Conservation (phyloP, 2,888 invertebrate genomes). For the Lobophora halterata region DNA sequence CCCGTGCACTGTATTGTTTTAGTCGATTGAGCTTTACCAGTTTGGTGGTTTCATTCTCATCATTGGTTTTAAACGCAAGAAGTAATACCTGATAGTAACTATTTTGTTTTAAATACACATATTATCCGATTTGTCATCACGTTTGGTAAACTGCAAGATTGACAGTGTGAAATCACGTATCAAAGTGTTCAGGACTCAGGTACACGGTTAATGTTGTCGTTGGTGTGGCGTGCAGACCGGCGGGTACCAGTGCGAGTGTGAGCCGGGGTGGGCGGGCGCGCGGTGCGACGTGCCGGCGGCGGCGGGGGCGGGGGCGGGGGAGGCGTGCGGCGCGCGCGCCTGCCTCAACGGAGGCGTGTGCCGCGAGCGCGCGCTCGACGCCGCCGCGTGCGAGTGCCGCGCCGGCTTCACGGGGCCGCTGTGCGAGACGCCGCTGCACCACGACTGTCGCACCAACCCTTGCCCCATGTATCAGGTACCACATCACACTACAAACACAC, state of each 20-base stretch:
- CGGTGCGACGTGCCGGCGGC: constrained; percentile 41
- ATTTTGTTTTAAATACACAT: no score
- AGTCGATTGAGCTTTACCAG: no score
- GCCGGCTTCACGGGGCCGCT: constrained; percentile 83
- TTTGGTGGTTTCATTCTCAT: no score
- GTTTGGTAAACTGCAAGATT: no score
- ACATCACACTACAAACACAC: no score
- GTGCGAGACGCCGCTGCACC: constrained; percentile 80
- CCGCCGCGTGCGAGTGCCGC: constrained; percentile 80
- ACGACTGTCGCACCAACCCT: constrained; percentile 81
- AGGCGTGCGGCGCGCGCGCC: constrained; percentile 77
- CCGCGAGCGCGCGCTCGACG: constrained; percentile 47
- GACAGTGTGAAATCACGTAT: no score
- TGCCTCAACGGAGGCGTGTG: constrained; percentile 84
- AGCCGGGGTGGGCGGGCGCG: constrained; percentile 84
- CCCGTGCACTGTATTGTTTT: no score
- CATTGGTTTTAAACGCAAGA: no score
- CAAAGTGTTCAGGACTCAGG: no score
- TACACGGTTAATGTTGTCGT: not conserved
- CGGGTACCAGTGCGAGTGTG: constrained; percentile 85
- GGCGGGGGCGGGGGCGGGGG: constrained; percentile 30
- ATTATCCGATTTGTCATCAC: no score
- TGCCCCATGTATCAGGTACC: constrained; percentile 49
- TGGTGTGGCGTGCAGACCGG: constrained; percentile 38
- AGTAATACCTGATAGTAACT: no score